Conservation (phyloP, 1,140 invertebrate species). For the Drosophila cardini region DNA sequence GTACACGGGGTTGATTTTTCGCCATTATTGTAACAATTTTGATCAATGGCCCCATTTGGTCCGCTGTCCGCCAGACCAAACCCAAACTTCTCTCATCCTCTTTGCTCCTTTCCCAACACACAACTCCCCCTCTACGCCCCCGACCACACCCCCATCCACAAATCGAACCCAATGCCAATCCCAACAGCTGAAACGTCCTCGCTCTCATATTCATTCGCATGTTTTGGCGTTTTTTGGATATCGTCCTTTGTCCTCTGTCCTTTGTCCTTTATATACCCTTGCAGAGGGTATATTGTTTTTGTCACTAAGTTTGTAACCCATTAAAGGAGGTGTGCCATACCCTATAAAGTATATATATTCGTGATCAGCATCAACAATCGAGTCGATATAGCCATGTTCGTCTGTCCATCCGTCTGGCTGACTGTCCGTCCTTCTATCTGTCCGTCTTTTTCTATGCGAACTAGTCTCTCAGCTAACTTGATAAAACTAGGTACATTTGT, state of each 20-base stretch:
- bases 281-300: too few relatives aligned
- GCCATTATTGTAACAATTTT: constrained; percentile 83
- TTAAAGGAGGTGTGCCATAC: too few relatives aligned
- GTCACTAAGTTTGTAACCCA: too few relatives aligned
- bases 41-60: constrained; percentile 79
- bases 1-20: constrained; percentile 71
- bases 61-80: constrained; percentile 53
- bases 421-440: too few relatives aligned
- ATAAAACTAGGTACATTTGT: too few relatives aligned
- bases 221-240: constrained; percentile 35
- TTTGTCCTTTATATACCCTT: too few relatives aligned
- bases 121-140: neutral
- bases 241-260: constrained; percentile 43
- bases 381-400: too few relatives aligned
- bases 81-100: constrained; percentile 6
- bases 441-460: too few relatives aligned
- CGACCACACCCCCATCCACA: constrained; percentile 10
- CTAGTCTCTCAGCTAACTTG: too few relatives aligned
- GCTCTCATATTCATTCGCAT: constrained; percentile 59
- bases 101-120: constrained; percentile 16
- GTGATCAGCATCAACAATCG: too few relatives aligned
- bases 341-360: too few relatives aligned
- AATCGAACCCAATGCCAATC: constrained; percentile 31
- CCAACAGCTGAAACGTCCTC: constrained; percentile 5
- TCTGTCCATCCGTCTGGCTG: too few relatives aligned